phyloP scores from a whole-genome alignment of 2,888 invertebrate genomes.

The Cryptocephalus primarius region DNA sequence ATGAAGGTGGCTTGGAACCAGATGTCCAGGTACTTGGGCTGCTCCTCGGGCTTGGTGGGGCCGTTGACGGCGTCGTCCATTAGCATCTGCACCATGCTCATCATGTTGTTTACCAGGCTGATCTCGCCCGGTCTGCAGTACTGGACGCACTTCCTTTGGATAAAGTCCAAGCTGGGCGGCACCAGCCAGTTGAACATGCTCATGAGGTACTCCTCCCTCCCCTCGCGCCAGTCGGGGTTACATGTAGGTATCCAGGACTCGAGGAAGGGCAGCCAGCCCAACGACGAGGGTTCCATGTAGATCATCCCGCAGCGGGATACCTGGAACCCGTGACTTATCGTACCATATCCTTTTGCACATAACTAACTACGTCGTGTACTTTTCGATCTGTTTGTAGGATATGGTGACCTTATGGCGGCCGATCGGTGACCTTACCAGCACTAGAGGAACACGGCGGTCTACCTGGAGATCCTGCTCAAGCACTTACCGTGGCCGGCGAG shows the following conservation, averaged over 20 bases:
- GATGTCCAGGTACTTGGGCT: constrained; percentile 55
- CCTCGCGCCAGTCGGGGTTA: constrained; percentile 58
- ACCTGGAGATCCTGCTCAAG: too few species aligned
- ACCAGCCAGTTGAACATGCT: constrained; percentile 67
- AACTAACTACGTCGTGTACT: too few species aligned
- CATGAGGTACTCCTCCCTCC: constrained; percentile 48
- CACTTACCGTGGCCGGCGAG: constrained; percentile 68
- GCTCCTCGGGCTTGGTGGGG: constrained; percentile 35
- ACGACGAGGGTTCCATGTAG: constrained; percentile 72
- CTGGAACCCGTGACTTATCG: too few species aligned
- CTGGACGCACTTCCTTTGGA: constrained; percentile 57
- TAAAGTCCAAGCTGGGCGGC: constrained; percentile 62
- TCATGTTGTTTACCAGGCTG: constrained; percentile 59
- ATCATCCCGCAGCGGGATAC: constrained; percentile 80
- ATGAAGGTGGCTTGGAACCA: constrained; percentile 73
- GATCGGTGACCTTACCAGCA: too few species aligned
- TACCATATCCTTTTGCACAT: too few species aligned
- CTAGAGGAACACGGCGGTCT: too few species aligned
- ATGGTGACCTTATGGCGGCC: too few species aligned
- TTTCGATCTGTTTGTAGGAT: too few species aligned
- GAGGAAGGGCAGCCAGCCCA: constrained; percentile 75
- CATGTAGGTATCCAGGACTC: constrained; percentile 67
- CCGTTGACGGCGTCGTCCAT: constrained; percentile 60
- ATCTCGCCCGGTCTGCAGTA: constrained; percentile 59
- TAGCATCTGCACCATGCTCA: constrained; percentile 65